Evolutionary conservation across 2,113 vertebrate species (phyloP).

Genomic region (Donacobius atricapilla): DNA sequence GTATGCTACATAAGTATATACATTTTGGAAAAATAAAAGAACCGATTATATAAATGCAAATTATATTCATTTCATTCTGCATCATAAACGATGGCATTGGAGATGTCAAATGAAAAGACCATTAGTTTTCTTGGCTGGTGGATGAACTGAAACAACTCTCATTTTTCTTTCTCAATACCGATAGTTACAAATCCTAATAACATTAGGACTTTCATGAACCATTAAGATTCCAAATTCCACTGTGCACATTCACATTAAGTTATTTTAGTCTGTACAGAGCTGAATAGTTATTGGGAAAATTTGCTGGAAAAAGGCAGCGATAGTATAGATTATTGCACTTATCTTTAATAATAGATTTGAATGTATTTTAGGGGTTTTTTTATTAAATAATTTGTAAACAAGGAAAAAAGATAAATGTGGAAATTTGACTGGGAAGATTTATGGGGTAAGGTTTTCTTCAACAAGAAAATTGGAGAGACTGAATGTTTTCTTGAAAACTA

Average conservation of each 20-base stretch:
- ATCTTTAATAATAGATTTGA: background rate
- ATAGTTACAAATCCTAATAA: background rate
- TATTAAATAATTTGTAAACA: background rate
- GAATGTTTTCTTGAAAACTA: background rate
- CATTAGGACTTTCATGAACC: background rate
- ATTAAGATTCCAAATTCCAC: background rate
- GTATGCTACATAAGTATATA: background rate
- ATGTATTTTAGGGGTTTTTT: background rate
- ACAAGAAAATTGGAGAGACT: background rate
- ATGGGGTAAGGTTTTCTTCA: background rate
- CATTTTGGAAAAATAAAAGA: background rate
- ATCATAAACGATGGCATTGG: background rate
- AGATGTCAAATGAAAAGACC: background rate
- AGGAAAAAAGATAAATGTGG: background rate
- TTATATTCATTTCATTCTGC: background rate
- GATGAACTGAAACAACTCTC: background rate
- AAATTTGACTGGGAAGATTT: background rate
- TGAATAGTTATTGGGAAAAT: background rate
- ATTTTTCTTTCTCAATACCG: background rate
- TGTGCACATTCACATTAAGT: background rate
- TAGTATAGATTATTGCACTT: background rate
- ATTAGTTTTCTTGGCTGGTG: background rate
- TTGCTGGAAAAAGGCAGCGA: background rate
- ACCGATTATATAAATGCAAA: background rate
- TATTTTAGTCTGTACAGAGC: background rate